Conservation (phyloP, 2,797 vertebrate genomes). For the Hapalemur alaotrensis region DNA sequence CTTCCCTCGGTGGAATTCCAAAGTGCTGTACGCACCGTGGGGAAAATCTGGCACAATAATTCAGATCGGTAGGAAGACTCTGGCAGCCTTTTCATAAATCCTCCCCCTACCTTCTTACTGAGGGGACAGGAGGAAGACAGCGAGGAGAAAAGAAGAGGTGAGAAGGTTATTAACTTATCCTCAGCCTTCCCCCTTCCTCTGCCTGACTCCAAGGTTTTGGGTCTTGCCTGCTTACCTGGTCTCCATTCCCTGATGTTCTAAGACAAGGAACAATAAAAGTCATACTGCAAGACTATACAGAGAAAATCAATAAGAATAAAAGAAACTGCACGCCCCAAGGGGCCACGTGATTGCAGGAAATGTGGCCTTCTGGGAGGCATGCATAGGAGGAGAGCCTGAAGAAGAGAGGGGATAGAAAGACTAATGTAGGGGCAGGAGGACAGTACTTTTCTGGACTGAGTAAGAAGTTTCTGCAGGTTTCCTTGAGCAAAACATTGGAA, state of each 20-base stretch:
- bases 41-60: neutral
- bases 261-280: neutral
- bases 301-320: slow-evolving; percentile 29
- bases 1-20: neutral
- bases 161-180: neutral
- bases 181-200: neutral
- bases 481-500: neutral
- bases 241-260: neutral
- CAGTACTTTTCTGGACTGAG: neutral
- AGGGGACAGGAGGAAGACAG: neutral
- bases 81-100: neutral
- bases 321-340: neutral
- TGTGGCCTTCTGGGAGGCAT: neutral
- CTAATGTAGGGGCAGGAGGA: neutral
- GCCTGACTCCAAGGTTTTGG: neutral
- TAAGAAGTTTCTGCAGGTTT: neutral
- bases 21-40: neutral
- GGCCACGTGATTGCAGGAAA: neutral
- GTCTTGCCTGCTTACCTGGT: neutral
- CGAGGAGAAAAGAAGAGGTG: neutral
- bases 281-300: neutral
- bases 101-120: neutral
- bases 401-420: neutral
- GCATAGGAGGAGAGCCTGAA: neutral
- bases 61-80: neutral